Conservation (phyloP, 1,140 invertebrate genomes). For the Calosoma granatense region DNA sequence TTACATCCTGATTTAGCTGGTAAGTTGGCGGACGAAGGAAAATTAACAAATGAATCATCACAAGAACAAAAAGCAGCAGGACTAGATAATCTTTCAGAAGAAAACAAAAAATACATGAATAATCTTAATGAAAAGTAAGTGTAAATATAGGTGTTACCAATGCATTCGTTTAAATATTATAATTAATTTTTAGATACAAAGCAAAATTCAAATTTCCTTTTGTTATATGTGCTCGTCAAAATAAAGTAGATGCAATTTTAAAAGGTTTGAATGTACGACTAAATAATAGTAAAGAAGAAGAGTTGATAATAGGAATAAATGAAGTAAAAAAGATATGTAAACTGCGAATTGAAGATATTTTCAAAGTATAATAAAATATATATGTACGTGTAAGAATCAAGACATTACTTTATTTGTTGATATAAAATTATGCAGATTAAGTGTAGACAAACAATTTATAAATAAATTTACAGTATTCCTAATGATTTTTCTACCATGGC, state of each 20-base stretch:
- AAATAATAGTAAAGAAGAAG: slow-evolving; percentile 41
- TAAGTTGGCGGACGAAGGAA: slow-evolving; percentile 40
- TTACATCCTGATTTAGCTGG: slow-evolving; percentile 57
- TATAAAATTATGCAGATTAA: not conserved
- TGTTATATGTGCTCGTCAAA: slow-evolving; percentile 56
- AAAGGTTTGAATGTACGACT: slow-evolving; percentile 43
- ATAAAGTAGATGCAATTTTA: slow-evolving; percentile 50
- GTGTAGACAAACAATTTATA: not conserved
- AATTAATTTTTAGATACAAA: slow-evolving; percentile 43
- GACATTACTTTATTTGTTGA: too few relatives aligned
- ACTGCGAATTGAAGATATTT: slow-evolving; percentile 45
- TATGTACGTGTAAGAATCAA: not conserved
- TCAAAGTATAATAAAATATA: slow-evolving; percentile 19
- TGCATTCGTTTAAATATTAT: not conserved
- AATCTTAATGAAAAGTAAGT: slow-evolving; percentile 42
- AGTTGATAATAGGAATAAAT: slow-evolving; percentile 46
- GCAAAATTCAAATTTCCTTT: slow-evolving; percentile 60
- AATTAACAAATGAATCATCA: slow-evolving; percentile 47
- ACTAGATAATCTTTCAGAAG: slow-evolving; percentile 38
- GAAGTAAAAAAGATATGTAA: slow-evolving; percentile 61
- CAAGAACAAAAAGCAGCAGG: slow-evolving; percentile 49
- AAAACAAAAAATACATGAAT: slow-evolving; percentile 41
- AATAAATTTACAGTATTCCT: slow-evolving; percentile 50
- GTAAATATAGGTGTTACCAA: slow-evolving; percentile 12
- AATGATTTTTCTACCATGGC: slow-evolving; percentile 65